phyloP scores from a whole-genome alignment of 2,113 vertebrate genomes.

The Tetrao urogallus region DNA sequence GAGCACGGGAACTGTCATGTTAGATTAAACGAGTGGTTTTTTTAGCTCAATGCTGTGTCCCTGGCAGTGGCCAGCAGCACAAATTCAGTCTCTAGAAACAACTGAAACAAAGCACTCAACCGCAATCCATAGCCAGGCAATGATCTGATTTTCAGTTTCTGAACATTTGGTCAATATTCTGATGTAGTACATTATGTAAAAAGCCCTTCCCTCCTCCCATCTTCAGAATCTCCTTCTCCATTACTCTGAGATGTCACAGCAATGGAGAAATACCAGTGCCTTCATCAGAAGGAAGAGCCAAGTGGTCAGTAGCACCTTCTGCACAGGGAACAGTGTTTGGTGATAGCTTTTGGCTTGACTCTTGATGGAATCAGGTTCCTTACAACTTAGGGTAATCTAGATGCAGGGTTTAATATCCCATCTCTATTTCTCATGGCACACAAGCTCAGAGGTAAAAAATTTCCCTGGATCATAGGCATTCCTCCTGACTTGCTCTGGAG shows the following conservation, averaged over 20 bases:
- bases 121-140: background rate
- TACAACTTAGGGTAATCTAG: background rate
- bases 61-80: background rate
- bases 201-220: background rate
- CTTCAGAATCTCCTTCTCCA: background rate
- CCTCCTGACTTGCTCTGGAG: background rate
- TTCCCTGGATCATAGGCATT: background rate
- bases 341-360: background rate
- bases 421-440: background rate
- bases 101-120: background rate
- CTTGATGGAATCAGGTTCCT: background rate
- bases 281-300: background rate
- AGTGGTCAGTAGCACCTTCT: background rate
- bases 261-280: background rate
- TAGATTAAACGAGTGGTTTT: background rate
- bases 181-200: background rate
- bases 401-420: background rate
- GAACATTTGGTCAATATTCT: background rate
- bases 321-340: background rate
- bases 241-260: background rate
- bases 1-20: slow-evolving; percentile 9
- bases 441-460: fast-evolving
- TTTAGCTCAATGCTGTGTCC: background rate
- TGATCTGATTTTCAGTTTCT: background rate
- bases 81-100: background rate